A percentile compares a stretch with the other conserved stretches of the same genome.
These are phyloP conservation scores for Micoletzkya japonica DNA, from an alignment of 2,888 invertebrate genomes.

Conservation along the genomic window DNA sequence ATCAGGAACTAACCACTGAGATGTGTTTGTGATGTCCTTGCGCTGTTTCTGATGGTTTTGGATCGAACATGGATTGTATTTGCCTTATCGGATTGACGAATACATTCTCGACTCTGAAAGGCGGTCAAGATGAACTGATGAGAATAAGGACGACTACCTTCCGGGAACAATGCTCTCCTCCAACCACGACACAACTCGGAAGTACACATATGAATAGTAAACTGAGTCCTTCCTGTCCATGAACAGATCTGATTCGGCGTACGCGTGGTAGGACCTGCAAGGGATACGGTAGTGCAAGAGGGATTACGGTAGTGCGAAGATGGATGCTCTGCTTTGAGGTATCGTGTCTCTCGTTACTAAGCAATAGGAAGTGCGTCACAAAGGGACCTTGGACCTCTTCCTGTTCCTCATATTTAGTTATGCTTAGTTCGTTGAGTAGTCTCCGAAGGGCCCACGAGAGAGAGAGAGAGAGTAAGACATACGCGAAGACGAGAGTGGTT, in stretches of 20 bases:
- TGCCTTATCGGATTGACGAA: conserved; percentile 28
- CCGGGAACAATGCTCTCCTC: conserved; percentile 50
- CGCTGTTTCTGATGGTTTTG: background rate
- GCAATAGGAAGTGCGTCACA: too few species aligned
- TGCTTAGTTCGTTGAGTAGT: background rate
- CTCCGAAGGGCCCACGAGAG: background rate
- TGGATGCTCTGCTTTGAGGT: background rate
- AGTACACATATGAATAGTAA: conserved; percentile 39
- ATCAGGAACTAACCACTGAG: conserved; percentile 42
- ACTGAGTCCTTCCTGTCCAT: conserved; percentile 43
- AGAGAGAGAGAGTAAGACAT: background rate
- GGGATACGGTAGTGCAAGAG: background rate
- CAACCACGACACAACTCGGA: conserved; percentile 45
- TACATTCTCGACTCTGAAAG: conserved; percentile 32
- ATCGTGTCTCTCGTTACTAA: too few species aligned
- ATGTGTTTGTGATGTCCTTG: conserved; percentile 46
- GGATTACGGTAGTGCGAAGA: conserved; percentile 14
- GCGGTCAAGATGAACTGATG: background rate
- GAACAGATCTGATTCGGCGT: conserved; percentile 46
- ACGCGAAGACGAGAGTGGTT: conserved; percentile 49
- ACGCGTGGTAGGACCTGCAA: conserved; percentile 49
- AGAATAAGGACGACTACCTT: conserved; percentile 14
- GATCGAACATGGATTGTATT: conserved; percentile 6
- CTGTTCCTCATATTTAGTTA: background rate
- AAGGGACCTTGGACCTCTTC: background rate